Evolutionary conservation across 2,113 vertebrate genomes (phyloP), one percentile per base, ranked within the genome.

Genomic region (Columbina picui): DNA sequence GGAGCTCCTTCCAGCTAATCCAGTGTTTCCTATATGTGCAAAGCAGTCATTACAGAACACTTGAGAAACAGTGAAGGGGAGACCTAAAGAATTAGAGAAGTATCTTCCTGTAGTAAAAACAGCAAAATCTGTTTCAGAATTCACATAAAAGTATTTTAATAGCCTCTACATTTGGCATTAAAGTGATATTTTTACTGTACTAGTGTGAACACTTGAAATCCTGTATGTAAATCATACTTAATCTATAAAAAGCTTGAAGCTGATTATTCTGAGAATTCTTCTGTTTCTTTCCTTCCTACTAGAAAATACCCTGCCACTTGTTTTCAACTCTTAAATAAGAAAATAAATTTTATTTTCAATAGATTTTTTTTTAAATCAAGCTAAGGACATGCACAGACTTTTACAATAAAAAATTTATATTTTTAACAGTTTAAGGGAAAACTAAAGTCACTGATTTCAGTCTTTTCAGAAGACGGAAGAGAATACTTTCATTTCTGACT

Each of bases 11-110:
- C 41, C 50, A 65, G 77, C 45, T 47, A 14, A 16, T 12, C 10
- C 0, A 0, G 10, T 1, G 0, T 29, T 70, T 81, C 47, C 69
- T 22, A 1, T 70, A 14, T 2, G 0, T 67, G 74, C 34, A 21
- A 23, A 89, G 47, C 2, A 5, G 15, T 82, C 65, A 6, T 32
- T 16, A 8, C 7, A 49, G 67, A 85, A 19, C 53, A 22, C 45
- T 49, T 68, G 13, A 52, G 47, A 94, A 41, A 15, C 50, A 27
- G 18, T 56, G 75, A 71, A n/a, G 29, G 27, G 14, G 14, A 89
- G 56, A 70, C 29, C 34, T 22, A 68, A 26, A 47, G 25, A 80
- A 68, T 43, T 80, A 67, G 36, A 41, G 34, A 70, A 12, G 14
- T 30, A 21, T 60, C 61, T 61, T 92, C 53, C 57, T 73, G 13